These are phyloP conservation scores for Paelopatides confundens DNA, from an alignment of 53 echinoderm and acorn worm species.

Conservation along the genomic window DNA sequence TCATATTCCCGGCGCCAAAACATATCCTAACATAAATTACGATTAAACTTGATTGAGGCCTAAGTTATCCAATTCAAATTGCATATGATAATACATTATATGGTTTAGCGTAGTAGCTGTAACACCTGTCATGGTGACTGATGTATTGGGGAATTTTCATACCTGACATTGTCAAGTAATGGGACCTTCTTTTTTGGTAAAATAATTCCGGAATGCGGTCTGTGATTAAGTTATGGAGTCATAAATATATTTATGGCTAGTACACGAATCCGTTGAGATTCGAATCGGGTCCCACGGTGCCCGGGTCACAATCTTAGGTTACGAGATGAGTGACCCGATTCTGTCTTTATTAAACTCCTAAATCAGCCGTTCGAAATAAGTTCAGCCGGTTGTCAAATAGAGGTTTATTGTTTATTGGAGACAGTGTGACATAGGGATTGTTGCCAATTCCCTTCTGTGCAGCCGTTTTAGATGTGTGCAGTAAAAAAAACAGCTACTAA, in stretches of 20 bases:
- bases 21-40: too few species aligned
- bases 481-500: neutral
- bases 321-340: constrained; percentile 24
- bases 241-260: constrained; percentile 42
- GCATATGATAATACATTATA: neutral
- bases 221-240: constrained; percentile 49
- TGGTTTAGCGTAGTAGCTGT: neutral
- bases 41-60: neutral
- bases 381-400: constrained; percentile 25
- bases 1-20: too few species aligned
- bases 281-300: neutral
- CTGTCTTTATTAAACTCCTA: constrained; percentile 38
- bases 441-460: neutral
- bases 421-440: neutral
- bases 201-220: constrained; percentile 51
- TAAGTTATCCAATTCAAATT: neutral
- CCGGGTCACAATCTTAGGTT: constrained; percentile 18
- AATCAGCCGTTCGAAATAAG: constrained; percentile 20
- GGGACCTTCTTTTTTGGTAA: constrained; percentile 13
- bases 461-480: neutral
- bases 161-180: constrained; percentile 14
- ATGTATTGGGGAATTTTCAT: constrained; percentile 22
- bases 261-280: constrained; percentile 13
- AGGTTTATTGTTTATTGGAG: neutral
- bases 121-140: constrained; percentile 6